phyloP scores from a whole-genome alignment of 2,113 vertebrate genomes.

The Athene cunicularia region DNA sequence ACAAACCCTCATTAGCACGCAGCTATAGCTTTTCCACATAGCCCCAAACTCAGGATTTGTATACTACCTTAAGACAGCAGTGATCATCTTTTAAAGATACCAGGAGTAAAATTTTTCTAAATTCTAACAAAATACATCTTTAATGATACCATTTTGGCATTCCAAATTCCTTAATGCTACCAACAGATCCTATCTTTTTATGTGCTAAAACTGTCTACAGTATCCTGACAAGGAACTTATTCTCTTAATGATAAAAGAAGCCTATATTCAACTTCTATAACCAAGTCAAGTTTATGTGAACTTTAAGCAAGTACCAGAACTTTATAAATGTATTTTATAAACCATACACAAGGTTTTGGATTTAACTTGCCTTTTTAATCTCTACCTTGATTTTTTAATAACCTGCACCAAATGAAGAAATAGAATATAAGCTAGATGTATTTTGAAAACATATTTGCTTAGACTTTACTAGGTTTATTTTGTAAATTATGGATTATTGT shows the following conservation, averaged over 20 bases:
- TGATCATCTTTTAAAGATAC: background rate
- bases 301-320: background rate
- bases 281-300: background rate
- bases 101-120: rapidly evolving
- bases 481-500: background rate
- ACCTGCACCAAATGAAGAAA: background rate
- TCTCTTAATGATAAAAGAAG: background rate
- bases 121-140: background rate
- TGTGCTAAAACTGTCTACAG: background rate
- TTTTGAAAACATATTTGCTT: background rate
- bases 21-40: background rate
- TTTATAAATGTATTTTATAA: background rate
- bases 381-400: background rate
- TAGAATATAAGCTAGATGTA: background rate
- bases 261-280: background rate
- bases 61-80: background rate
- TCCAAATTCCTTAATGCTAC: background rate
- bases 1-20: background rate
- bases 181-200: background rate
- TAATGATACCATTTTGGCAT: background rate
- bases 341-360: background rate
- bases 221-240: background rate
- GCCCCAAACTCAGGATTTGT: background rate
- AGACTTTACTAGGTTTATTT: background rate
- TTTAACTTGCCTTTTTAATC: background rate